Conservation (phyloP, 2,888 invertebrate species). For the Philonicus albiceps region DNA sequence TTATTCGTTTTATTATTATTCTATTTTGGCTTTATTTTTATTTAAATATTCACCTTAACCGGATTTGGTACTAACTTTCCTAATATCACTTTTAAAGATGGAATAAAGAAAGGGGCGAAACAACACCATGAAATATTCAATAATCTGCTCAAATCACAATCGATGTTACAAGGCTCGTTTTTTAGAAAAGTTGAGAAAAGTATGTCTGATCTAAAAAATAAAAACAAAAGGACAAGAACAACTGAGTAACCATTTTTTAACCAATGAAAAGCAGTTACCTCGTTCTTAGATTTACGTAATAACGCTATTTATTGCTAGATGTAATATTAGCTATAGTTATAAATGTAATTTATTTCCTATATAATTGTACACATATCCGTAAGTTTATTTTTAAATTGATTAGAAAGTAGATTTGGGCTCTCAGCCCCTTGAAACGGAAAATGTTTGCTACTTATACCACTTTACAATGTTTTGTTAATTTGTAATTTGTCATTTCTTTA, state of each 20-base stretch:
- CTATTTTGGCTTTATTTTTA: background rate
- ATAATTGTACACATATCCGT: background rate
- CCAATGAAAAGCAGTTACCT: background rate
- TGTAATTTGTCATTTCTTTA: background rate
- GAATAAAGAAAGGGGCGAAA: background rate
- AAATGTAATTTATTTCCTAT: background rate
- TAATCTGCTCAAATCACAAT: background rate
- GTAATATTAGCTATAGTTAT: background rate
- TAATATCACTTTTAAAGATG: background rate
- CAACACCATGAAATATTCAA: background rate
- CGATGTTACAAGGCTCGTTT: background rate
- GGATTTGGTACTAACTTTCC: background rate
- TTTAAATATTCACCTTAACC: no score
- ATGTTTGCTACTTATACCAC: background rate
- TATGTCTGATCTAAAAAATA: no score
- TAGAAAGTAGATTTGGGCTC: background rate
- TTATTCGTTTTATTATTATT: background rate
- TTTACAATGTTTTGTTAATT: background rate
- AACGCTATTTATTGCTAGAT: background rate
- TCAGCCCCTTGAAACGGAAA: background rate
- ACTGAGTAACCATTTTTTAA: no score
- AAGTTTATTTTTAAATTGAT: background rate
- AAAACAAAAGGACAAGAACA: no score
- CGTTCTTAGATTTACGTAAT: background rate
- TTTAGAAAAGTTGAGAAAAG: background rate